Evolutionary conservation across 1,140 invertebrate genomes (phyloP).

Genomic region (Xylocopa sonorina): DNA sequence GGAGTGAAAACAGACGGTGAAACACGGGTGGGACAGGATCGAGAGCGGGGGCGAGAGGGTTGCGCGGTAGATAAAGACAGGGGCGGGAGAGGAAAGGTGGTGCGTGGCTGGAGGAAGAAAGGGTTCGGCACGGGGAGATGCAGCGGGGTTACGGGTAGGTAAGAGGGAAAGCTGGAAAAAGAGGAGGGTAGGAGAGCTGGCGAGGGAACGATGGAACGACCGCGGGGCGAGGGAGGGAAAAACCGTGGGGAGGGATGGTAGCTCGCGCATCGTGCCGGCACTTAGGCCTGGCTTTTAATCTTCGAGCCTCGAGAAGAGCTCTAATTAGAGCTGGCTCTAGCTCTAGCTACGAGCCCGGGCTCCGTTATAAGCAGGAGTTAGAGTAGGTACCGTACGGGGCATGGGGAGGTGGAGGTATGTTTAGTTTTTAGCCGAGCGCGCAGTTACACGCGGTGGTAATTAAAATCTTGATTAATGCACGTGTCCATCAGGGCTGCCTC

Average conservation of each 20-base stretch:
- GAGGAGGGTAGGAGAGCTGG: conserved; percentile 9
- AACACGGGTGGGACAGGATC: neutral
- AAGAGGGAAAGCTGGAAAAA: neutral
- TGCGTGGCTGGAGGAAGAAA: neutral
- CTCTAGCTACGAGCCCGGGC: conserved; percentile 67
- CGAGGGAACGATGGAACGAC: conserved; percentile 34
- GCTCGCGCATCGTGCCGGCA: conserved; percentile 70
- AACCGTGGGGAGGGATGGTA: conserved; percentile 36
- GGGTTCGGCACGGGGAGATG: neutral
- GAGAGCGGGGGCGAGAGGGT: neutral
- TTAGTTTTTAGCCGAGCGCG: conserved; percentile 77
- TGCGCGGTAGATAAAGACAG: neutral
- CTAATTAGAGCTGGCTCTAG: conserved; percentile 78
- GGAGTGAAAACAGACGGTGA: conserved; percentile 6
- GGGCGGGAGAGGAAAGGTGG: neutral
- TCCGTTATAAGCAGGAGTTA: conserved; percentile 71
- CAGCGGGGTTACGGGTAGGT: neutral
- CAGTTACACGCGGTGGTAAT: conserved; percentile 79
- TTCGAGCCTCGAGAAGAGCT: conserved; percentile 75
- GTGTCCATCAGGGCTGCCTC: conserved; percentile 77
- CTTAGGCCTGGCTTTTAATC: conserved; percentile 79
- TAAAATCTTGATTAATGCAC: conserved; percentile 81
- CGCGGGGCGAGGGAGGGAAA: conserved; percentile 21
- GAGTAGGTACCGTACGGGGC: conserved; percentile 60
- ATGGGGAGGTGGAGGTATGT: conserved; percentile 67